Conservation (phyloP, 1,140 invertebrate species). For the Solenopsis fugax region DNA sequence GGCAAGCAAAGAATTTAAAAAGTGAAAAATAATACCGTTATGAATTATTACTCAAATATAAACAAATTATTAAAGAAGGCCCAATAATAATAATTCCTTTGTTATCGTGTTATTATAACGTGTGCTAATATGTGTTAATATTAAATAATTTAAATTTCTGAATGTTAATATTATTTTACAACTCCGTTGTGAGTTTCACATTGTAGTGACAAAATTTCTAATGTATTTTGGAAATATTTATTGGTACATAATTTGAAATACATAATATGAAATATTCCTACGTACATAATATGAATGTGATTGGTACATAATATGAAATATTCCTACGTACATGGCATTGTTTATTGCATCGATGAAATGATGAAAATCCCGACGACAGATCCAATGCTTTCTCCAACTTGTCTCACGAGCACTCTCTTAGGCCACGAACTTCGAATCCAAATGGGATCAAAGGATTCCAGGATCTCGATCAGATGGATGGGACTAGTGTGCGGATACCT, state of each 20-base stretch:
- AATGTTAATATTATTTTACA: conserved; percentile 10
- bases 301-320: conserved; percentile 11
- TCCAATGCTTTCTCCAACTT: conserved; percentile 63
- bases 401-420: conserved; percentile 73
- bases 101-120: background rate
- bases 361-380: conserved; percentile 65
- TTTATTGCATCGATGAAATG: conserved; percentile 42
- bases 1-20: conserved; percentile 5
- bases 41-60: background rate
- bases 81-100: background rate
- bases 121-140: background rate
- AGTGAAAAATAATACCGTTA: background rate
- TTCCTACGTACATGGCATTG: background rate
- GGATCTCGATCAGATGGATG: conserved; percentile 80
- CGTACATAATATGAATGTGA: background rate
- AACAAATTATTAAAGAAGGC: background rate
- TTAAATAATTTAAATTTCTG: conserved; percentile 3
- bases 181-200: background rate
- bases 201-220: conserved; percentile 4
- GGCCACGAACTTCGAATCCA: conserved; percentile 74
- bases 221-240: background rate
- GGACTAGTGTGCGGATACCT: conserved; percentile 70
- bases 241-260: background rate
- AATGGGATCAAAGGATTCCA: conserved; percentile 79
- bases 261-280: background rate